A percentile compares a stretch with the other conserved stretches of the same genome.
Conservation (phyloP, 2,797 vertebrate genomes). For the Benthosema pterotum region DNA sequence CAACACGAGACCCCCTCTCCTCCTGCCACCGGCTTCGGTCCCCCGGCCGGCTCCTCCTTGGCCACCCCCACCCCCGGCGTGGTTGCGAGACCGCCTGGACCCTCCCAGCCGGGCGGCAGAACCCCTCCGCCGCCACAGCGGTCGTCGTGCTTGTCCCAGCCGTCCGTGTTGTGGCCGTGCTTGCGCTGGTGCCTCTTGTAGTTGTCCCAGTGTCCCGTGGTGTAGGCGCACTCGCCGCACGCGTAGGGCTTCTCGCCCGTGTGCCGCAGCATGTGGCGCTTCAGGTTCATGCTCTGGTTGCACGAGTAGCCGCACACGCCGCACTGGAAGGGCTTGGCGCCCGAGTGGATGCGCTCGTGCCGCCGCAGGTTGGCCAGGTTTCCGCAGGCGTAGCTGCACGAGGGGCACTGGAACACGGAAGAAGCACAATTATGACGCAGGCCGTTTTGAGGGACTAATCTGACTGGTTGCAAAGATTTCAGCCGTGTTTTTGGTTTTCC, state of each 20-base stretch:
- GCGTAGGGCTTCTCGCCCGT: slow-evolving; percentile 93
- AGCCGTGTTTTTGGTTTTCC: no score
- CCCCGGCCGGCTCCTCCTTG: no score
- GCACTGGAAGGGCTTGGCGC: slow-evolving; percentile 96
- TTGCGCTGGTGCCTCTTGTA: slow-evolving; percentile 99
- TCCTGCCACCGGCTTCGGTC: no score
- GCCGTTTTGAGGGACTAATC: no score
- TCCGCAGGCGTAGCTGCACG: slow-evolving; percentile 93
- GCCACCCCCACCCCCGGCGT: not conserved
- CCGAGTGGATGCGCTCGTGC: slow-evolving; percentile 95
- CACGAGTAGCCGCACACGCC: slow-evolving; percentile 92
- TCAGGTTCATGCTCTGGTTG: slow-evolving; percentile 99
- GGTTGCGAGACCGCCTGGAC: not conserved
- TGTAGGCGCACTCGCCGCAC: slow-evolving; percentile 89
- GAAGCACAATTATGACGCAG: no score
- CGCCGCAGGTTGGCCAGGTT: slow-evolving; percentile 96
- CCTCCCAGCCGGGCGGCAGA: not conserved
- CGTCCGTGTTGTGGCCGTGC: slow-evolving; percentile 85
- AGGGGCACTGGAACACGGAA: slow-evolving; percentile 82
- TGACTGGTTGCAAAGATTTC: no score
- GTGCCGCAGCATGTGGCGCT: slow-evolving; percentile 95
- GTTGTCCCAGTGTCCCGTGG: slow-evolving; percentile 98
- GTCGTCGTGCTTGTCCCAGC: slow-evolving; percentile 77
- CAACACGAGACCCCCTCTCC: no score
- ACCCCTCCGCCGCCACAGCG: no score